Conservation (phyloP, 2,113 vertebrate genomes). For the Aspidoscelis tigris region DNA sequence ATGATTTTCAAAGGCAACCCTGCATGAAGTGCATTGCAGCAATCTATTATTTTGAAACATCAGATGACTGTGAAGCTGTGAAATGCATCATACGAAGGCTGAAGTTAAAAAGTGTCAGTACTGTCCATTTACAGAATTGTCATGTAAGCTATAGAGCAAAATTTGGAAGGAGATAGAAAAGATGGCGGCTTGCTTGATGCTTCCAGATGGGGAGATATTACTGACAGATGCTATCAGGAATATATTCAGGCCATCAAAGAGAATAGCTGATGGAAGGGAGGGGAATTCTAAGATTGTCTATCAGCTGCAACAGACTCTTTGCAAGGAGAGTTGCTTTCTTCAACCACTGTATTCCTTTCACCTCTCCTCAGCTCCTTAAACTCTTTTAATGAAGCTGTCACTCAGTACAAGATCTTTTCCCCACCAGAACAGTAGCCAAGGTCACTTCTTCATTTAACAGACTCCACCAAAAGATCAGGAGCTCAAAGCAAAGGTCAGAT, state of each 20-base stretch:
- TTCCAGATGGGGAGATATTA: not conserved
- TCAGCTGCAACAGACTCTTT: not conserved
- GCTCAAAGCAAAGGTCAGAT: conserved; percentile 3
- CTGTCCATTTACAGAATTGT: not conserved
- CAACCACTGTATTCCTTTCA: not conserved
- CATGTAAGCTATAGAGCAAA: not conserved
- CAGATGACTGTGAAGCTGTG: too few species aligned
- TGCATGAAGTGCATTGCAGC: too few species aligned
- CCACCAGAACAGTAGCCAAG: not conserved
- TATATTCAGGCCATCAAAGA: not conserved
- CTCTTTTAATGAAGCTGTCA: conserved; percentile 17
- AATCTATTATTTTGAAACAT: too few species aligned
- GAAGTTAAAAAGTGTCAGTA: too few species aligned
- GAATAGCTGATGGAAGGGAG: not conserved
- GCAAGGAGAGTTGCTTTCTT: not conserved
- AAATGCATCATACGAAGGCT: too few species aligned
- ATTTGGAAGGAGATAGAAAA: not conserved
- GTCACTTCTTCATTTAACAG: conserved; percentile 29
- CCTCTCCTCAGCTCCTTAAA: conserved; percentile 4
- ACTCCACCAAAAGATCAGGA: not conserved
- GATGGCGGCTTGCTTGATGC: too few species aligned
- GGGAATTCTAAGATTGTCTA: not conserved
- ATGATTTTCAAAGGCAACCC: too few species aligned
- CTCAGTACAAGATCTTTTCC: not conserved
- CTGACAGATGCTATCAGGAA: not conserved